A percentile compares a stretch with the other conserved stretches of the same genome.
phyloP scores from a whole-genome alignment of 2,888 invertebrate species.

The Himalopsyche japonica region DNA sequence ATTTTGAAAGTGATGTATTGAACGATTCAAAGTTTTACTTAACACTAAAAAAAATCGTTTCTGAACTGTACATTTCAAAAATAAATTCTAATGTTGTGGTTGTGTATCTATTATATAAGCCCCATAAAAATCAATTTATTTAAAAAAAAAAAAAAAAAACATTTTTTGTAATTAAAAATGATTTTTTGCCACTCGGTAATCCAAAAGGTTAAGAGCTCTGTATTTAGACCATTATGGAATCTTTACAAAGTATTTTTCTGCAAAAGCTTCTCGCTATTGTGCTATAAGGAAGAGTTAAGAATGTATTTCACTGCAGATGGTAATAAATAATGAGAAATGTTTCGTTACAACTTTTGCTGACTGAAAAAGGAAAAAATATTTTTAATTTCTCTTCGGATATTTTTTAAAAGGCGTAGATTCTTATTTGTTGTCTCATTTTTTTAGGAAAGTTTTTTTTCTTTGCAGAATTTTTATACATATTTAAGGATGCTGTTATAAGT shows the following conservation, averaged over 20 bases:
- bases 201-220: background rate
- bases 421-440: background rate
- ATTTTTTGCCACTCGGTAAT: no score
- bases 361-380: background rate
- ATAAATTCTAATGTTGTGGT: no score
- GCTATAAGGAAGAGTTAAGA: background rate
- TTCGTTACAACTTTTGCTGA: background rate
- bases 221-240: background rate
- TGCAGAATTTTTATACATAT: no score
- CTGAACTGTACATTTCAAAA: no score
- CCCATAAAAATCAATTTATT: no score
- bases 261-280: background rate
- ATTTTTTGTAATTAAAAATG: no score
- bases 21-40: no score
- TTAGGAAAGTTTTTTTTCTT: background rate
- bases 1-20: no score
- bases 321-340: background rate
- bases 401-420: background rate
- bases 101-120: no score
- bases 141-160: no score
- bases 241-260: background rate
- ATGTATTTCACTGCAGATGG: background rate
- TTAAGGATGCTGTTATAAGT: no score
- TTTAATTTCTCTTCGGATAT: background rate
- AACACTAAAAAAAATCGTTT: no score